Percentiles rank a stretch among this genome's conserved stretches.
Conservation (phyloP, 2,888 invertebrate genomes). For the Ecdyonurus torrentis region DNA sequence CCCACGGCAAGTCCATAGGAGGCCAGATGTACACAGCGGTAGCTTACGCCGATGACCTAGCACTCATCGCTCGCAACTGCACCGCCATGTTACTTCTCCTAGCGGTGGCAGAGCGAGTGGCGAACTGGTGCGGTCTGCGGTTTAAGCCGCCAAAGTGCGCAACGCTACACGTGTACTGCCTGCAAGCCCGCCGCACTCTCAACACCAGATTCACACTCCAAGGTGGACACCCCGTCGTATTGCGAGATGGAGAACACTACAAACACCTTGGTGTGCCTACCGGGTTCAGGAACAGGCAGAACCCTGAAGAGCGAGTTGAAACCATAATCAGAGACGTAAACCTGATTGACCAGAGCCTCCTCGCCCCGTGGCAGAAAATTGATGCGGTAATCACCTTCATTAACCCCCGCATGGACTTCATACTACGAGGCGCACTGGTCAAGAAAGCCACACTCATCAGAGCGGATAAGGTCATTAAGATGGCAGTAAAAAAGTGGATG, state of each 20-base stretch:
- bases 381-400: conserved; percentile 16
- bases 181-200: no score
- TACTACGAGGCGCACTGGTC: conserved; percentile 17
- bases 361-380: conserved; percentile 17
- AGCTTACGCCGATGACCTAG: conserved; percentile 17
- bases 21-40: conserved; percentile 8
- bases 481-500: conserved; percentile 17
- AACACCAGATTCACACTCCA: no score
- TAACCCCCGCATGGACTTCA: conserved; percentile 16
- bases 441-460: conserved; percentile 15
- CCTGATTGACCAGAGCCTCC: no score
- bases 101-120: conserved; percentile 2
- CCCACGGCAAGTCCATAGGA: conserved; percentile 6
- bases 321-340: no score
- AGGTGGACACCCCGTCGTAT: no score
- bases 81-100: conserved; percentile 11
- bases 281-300: no score
- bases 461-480: conserved; percentile 17
- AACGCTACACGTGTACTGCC: conserved; percentile 12
- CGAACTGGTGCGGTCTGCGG: conserved; percentile 14
- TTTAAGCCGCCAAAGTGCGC: conserved; percentile 15
- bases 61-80: conserved; percentile 10
- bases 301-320: no score
- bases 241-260: no score
- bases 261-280: no score